Evolutionary conservation across 2,797 vertebrate genomes (phyloP).

Genomic region (Labroides dimidiatus): DNA sequence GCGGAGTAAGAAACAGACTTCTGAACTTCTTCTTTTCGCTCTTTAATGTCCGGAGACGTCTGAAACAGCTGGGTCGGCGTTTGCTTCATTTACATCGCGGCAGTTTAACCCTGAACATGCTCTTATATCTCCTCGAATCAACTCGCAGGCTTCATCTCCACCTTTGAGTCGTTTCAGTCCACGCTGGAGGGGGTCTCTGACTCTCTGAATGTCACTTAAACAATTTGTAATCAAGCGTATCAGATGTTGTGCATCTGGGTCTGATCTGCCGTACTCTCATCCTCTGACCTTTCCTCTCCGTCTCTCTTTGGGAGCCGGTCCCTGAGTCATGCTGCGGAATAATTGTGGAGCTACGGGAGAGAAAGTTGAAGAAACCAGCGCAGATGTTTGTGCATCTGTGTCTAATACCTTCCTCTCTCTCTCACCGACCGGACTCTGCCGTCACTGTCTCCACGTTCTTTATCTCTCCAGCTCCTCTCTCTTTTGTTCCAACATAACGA

Average conservation of each 20-base stretch:
- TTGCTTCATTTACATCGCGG: background rate
- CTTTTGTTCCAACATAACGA: background rate
- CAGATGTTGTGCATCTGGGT: constrained; percentile 23
- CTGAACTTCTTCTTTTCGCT: constrained; percentile 1
- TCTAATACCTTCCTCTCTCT: background rate
- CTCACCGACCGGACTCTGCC: too few species aligned
- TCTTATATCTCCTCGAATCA: background rate
- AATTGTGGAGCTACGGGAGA: too few species aligned
- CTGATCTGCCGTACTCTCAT: constrained; percentile 22
- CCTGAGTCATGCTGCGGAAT: constrained; percentile 4
- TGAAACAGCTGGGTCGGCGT: background rate
- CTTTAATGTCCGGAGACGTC: background rate
- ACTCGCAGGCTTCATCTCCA: background rate
- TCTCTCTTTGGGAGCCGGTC: background rate
- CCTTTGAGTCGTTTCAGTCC: background rate
- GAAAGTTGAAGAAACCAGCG: constrained; percentile 7
- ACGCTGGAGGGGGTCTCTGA: background rate
- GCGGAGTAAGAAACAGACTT: background rate
- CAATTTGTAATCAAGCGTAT: constrained; percentile 29
- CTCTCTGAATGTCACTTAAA: constrained; percentile 1
- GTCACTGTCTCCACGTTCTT: too few species aligned
- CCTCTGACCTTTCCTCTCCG: background rate
- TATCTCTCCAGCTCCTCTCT: background rate
- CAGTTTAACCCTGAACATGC: background rate
- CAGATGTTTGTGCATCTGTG: constrained; percentile 29